Evolutionary conservation across 1,140 invertebrate genomes (phyloP).

Genomic region (Cepaea nemoralis): DNA sequence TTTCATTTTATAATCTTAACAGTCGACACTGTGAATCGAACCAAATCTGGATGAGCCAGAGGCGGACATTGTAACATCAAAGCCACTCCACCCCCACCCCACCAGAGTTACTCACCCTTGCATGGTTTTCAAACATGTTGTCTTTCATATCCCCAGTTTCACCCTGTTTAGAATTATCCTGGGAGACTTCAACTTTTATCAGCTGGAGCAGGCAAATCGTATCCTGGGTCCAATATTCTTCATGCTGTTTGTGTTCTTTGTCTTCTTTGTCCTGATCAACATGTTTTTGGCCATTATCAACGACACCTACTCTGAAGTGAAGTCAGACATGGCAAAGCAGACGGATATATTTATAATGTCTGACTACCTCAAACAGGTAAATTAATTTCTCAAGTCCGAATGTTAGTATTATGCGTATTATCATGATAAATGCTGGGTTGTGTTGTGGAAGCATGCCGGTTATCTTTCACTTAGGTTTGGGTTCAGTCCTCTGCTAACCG

Average conservation of each 20-base stretch:
- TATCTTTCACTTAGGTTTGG: no score
- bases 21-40: no score
- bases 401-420: no score
- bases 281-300: constrained; percentile 90
- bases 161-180: constrained; percentile 84
- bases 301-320: constrained; percentile 77
- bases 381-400: no score
- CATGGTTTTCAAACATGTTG: no score
- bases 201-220: constrained; percentile 80
- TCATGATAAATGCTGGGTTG: no score
- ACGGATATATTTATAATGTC: constrained; percentile 37
- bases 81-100: no score
- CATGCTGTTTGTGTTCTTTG: constrained; percentile 83
- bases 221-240: constrained; percentile 85
- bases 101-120: no score
- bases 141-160: constrained; percentile 75
- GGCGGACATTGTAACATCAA: no score
- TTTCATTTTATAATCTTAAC: background rate
- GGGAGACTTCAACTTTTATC: constrained; percentile 85
- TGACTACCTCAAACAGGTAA: constrained; percentile 27
- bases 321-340: constrained; percentile 78
- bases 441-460: no score
- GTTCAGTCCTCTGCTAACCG: no score
- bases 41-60: no score
- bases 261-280: constrained; percentile 86